These are phyloP conservation scores for Solenopsis fugax DNA, from an alignment of 1,140 invertebrate species.

Conservation along the genomic window DNA sequence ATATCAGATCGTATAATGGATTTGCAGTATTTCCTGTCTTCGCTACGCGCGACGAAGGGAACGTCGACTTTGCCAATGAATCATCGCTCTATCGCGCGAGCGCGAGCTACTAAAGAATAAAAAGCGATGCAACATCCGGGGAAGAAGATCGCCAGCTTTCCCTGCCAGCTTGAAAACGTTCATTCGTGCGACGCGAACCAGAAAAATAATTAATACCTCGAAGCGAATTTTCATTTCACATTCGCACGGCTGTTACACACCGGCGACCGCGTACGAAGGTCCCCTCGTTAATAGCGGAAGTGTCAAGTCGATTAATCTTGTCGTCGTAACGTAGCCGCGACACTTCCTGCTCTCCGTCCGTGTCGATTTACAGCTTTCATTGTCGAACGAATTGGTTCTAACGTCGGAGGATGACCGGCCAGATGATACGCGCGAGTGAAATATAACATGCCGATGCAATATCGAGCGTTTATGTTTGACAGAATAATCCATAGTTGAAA, in stretches of 20 bases:
- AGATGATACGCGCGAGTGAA: constrained; percentile 30
- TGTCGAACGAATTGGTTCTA: constrained; percentile 56
- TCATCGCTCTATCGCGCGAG: constrained; percentile 30
- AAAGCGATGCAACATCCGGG: constrained; percentile 25
- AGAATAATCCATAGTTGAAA: constrained; percentile 22
- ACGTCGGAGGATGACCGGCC: constrained; percentile 41
- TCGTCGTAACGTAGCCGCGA: constrained; percentile 49
- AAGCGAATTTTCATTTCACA: constrained; percentile 55
- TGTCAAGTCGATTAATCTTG: constrained; percentile 64
- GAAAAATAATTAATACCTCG: constrained; percentile 55
- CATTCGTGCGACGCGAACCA: neutral
- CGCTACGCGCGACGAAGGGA: neutral
- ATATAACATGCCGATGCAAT: constrained; percentile 24
- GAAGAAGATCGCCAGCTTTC: constrained; percentile 16
- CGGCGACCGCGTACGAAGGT: constrained; percentile 41
- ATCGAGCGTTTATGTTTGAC: neutral
- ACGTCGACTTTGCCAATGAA: constrained; percentile 35
- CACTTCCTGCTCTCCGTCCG: constrained; percentile 49
- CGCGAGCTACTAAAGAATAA: constrained; percentile 13
- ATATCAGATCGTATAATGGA: constrained; percentile 7
- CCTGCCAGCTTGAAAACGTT: neutral
- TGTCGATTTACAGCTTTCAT: constrained; percentile 60
- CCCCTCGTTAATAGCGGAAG: constrained; percentile 65
- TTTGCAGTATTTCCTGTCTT: constrained; percentile 9
- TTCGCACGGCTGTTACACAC: constrained; percentile 63